Base-by-base conservation (phyloP, 2,888 invertebrate species). In the Augochlorella aurata region DNA sequence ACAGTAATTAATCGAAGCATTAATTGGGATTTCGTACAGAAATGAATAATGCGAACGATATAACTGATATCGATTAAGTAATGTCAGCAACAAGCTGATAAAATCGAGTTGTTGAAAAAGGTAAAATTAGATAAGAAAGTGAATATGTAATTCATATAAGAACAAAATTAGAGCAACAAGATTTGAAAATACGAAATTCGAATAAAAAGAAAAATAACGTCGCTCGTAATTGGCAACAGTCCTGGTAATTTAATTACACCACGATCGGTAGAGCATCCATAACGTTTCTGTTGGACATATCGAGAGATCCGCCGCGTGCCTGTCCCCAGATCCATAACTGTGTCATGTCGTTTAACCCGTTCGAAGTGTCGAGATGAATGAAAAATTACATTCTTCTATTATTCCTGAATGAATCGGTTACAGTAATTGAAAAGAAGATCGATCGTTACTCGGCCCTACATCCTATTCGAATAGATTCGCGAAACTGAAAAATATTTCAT, bases 281-380 rank as follows among this genome's bases (percentile, higher is more conserved):
- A 38, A 58, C 29, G 24, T 72, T 29, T 72, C 38, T 65, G 44
- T n/a, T 44, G n/a, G 18, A 44, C n/a, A 47, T 67, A 65, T 65
- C 65, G 49, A 4, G 24, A 16, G 66, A 67, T 72, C 47, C 54
- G 38, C 63, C n/a, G 49, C 47, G 45, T 47, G 47, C 24, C 18
- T 44, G 18, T 16, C 69, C 58, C 18, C 45, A 18, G 44, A 70
- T 38, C 4, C 38, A 38, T 29, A 66, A 74, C 45, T 81, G 50
- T 75, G 70, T 66, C 79, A 70, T 29, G n/a, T 14, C 47, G 29
- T 67, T 70, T 52, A 79, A 81, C 65, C 50, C 45, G 50, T 58
- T 70, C 54, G 16, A 29, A 54, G 52, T 29, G 44, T 50, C 71
- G n/a, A 61, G 21, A 45, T 52, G 80, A 70, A 71, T 45, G 70